These are phyloP conservation scores for Drosophila nr. perissopoda DNA, from an alignment of 2,888 invertebrate genomes.

Conservation along the genomic window DNA sequence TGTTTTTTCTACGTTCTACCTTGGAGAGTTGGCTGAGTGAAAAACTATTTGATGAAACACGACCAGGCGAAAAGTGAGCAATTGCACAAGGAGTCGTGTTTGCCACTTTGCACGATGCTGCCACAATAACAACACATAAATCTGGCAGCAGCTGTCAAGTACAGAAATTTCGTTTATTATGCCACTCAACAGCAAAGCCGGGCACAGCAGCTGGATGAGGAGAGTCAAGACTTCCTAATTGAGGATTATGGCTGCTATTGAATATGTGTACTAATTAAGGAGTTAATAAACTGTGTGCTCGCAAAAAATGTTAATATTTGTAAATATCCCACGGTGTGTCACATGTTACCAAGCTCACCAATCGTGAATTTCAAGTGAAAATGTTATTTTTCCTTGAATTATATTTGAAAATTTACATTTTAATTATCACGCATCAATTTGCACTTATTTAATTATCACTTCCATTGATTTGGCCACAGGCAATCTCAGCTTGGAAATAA, in stretches of 20 bases:
- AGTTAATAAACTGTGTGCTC: neutral
- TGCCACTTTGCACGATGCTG: conserved; percentile 24
- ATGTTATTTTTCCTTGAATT: neutral
- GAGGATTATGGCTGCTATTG: neutral
- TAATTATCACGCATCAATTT: conserved; percentile 4
- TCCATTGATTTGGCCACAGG: conserved; percentile 34
- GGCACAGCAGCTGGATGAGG: neutral
- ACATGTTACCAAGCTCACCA: neutral
- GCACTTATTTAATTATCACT: conserved; percentile 66
- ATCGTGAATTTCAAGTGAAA: neutral
- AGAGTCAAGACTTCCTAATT: neutral
- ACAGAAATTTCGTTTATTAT: conserved; percentile 56
- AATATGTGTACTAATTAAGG: neutral
- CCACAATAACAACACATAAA: conserved; percentile 66
- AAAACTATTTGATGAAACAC: conserved; percentile 60
- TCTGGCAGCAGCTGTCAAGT: conserved; percentile 72
- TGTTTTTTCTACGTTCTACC: conserved; percentile 29
- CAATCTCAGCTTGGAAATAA: conserved; percentile 21
- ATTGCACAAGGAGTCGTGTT: conserved; percentile 26
- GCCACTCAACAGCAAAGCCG: conserved; percentile 17
- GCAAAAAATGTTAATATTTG: neutral
- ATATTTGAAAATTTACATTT: neutral
- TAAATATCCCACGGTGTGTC: neutral
- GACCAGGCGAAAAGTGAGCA: conserved; percentile 36
- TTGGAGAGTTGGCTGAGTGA: conserved; percentile 20